phyloP scores from a whole-genome alignment of 2,888 invertebrate genomes.

The Abrostola tripartita region DNA sequence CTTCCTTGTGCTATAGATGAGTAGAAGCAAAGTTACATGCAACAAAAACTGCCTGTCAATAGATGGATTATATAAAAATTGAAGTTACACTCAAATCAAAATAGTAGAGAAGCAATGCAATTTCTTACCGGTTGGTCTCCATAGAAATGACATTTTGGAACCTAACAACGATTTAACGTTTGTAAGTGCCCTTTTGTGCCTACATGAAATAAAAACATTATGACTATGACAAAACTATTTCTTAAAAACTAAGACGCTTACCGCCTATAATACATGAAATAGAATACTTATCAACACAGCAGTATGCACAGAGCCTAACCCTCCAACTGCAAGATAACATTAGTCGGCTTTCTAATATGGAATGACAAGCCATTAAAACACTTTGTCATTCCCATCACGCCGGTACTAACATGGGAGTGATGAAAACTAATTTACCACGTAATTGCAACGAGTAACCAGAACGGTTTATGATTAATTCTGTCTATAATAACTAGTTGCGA shows the following conservation, averaged over 20 bases:
- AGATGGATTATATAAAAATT: no score
- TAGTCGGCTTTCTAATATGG: slow-evolving; percentile 41
- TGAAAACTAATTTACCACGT: slow-evolving; percentile 52
- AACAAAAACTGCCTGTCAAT: no score
- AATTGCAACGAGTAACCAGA: slow-evolving; percentile 52
- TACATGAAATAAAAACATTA: no score
- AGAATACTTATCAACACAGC: slow-evolving; percentile 10
- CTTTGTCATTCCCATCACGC: slow-evolving; percentile 47
- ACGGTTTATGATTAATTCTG: slow-evolving; percentile 48
- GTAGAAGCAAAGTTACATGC: no score
- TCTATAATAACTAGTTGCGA: slow-evolving; percentile 46
- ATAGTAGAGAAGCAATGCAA: no score
- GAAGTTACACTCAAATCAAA: no score
- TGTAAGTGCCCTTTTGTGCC: no score
- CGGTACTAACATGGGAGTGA: slow-evolving; percentile 42
- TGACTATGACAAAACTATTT: no score
- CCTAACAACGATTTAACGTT: no score
- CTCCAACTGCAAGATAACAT: slow-evolving; percentile 17
- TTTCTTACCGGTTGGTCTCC: no score
- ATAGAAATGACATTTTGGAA: no score
- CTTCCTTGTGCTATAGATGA: no score
- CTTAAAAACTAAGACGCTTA: neutral
- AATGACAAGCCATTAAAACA: slow-evolving; percentile 50
- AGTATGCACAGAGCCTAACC: slow-evolving; percentile 3
- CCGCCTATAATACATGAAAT: neutral